Evolutionary conservation across 2,797 vertebrate genomes (phyloP), one percentile per base, ranked within the genome.

Genomic region (Leptatherina wallacei): DNA sequence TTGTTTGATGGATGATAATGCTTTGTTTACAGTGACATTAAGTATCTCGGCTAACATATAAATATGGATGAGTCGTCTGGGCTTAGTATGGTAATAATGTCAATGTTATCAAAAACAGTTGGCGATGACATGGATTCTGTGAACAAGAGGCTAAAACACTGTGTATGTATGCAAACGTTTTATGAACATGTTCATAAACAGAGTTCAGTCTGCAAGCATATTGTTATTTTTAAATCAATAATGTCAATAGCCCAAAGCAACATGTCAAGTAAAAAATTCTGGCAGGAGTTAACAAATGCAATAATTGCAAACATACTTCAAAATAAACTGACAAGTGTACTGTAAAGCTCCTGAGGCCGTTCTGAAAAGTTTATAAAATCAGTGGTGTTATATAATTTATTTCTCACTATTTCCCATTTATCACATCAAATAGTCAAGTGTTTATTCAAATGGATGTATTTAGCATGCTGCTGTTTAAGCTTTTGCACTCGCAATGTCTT

Each of bases 281-380:
- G 84, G 76, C 80, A 70, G 75, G 77, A 86, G 85, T 91, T 91
- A 91, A 92, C 87, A 92, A 91, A 92, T 92, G 83, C 74, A 89
- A 90, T 93, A 92, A 94, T 91, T 94, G 88, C 88, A 90, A 89
- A 88, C 85, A 89, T 92, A 88, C 78, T 89, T 94, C 91, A 92
- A 32, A 91, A 91, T 91, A 89, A 84, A 89, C 86, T 90, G 88
- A 91, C 91, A 92, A 84, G 76, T 84, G 85, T 69, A 75, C 60
- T 64, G 70, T 77, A 62, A 82, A 81, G 64, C 75, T 79, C 85
- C 61, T 0, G 18, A 87, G 91, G 90, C 85, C n/a, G 33, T 82
- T 88, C 67, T 71, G 75, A 88, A 92, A 91, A 91, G 88, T 92
- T 92, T 81, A 91, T 85, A 86, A 88, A 91, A 92, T 90, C 79